A percentile compares a stretch with the other conserved stretches of the same genome.
Evolutionary conservation across 2,797 vertebrate species (phyloP).

Genomic region (Lepus oiostolus): DNA sequence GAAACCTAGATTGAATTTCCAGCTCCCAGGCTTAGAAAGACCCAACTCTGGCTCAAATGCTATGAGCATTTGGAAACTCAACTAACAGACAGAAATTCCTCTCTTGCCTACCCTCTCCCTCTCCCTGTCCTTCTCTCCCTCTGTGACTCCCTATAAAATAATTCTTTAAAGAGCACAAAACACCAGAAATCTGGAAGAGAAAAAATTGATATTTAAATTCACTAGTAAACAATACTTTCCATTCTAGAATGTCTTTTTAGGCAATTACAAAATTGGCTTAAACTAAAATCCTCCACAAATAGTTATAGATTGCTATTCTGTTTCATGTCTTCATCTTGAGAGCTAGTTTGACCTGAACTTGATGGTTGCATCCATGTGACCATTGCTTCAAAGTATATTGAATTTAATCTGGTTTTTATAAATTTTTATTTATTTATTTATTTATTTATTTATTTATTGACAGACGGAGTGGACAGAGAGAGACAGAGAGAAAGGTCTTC

Average conservation of each 20-base stretch:
- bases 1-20: no score
- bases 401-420: neutral
- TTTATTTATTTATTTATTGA: no score
- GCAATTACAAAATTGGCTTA: constrained; percentile 25
- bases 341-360: neutral
- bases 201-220: constrained; percentile 26
- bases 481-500: no score
- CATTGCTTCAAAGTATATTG: neutral
- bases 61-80: no score
- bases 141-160: no score
- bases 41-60: no score
- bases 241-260: neutral
- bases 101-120: no score
- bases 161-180: neutral
- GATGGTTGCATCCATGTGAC: neutral
- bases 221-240: constrained; percentile 1
- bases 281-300: neutral
- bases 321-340: neutral
- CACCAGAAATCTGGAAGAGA: neutral
- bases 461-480: no score
- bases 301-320: neutral
- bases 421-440: no score
- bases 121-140: no score
- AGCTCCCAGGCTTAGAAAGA: no score
- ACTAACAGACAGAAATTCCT: no score